Evolutionary conservation across 2,888 invertebrate species (phyloP).

Genomic region (Schizotus pectinicornis): DNA sequence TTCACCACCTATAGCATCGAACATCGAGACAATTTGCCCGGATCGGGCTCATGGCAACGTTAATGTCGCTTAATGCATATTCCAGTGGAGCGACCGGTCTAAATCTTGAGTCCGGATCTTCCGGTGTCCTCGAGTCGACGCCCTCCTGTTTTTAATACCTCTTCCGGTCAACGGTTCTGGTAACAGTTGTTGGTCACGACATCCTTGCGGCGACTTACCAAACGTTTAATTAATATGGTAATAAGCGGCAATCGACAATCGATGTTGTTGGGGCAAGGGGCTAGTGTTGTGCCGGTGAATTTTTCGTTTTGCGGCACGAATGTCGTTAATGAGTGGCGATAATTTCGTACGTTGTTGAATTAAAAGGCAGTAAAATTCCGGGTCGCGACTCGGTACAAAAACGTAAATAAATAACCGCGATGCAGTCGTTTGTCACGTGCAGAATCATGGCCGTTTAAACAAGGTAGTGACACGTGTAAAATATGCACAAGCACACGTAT

Average conservation of each 20-base stretch:
- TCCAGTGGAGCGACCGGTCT: neutral
- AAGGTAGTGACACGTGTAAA: constrained; percentile 53
- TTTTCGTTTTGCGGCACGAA: too few species aligned
- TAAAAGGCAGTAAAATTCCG: constrained; percentile 1
- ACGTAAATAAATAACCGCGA: constrained; percentile 40
- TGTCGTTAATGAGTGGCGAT: too few species aligned
- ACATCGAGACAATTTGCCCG: too few species aligned
- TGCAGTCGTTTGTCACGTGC: constrained; percentile 48
- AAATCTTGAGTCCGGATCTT: constrained; percentile 22
- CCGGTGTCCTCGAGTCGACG: constrained; percentile 27
- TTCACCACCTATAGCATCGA: neutral
- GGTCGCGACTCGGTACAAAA: constrained; percentile 25
- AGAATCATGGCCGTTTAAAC: constrained; percentile 53
- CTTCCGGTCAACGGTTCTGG: constrained; percentile 25
- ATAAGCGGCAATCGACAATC: constrained; percentile 16
- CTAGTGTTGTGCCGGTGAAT: too few species aligned
- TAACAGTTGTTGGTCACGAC: constrained; percentile 23
- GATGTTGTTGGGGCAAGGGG: neutral
- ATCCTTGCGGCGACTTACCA: constrained; percentile 12
- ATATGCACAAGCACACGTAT: constrained; percentile 55
- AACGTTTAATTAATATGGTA: constrained; percentile 22
- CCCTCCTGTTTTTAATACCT: constrained; percentile 25
- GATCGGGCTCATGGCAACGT: too few species aligned
- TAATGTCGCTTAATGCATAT: constrained; percentile 22
- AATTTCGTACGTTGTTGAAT: too few species aligned